phyloP scores from a whole-genome alignment of 2,888 invertebrate genomes.

The Bugulina stolonifera region DNA sequence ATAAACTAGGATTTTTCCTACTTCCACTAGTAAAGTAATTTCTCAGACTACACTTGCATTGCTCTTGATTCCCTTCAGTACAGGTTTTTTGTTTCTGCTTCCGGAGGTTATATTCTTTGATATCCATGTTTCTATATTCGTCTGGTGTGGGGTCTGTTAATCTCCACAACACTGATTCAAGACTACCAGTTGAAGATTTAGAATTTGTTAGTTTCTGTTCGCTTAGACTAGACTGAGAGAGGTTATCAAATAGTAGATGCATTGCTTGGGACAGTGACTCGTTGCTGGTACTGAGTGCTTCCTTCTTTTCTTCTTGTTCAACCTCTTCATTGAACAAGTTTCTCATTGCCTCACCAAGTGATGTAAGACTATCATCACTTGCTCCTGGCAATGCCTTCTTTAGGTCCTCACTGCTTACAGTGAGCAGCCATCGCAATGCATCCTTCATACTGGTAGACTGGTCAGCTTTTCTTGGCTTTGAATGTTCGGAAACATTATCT shows the following conservation, averaged over 20 bases:
- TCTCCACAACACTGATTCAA: constrained; percentile 1
- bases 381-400: neutral
- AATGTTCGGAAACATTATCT: neutral
- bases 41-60: neutral
- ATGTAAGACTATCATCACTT: neutral
- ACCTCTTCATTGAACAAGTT: neutral
- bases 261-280: constrained; percentile 14
- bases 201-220: neutral
- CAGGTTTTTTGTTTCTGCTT: neutral
- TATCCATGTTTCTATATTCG: constrained; percentile 13
- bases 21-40: too few relatives aligned
- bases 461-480: neutral
- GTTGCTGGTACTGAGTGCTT: neutral
- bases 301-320: neutral
- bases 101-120: neutral
- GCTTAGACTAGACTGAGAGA: neutral
- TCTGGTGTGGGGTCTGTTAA: constrained; percentile 8
- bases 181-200: neutral
- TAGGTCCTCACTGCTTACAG: neutral
- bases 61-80: neutral
- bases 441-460: constrained; percentile 10
- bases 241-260: neutral
- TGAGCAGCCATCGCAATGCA: neutral
- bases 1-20: constrained; percentile 9
- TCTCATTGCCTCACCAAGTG: constrained; percentile 20